These are phyloP conservation scores for Pangasianodon hypophthalmus DNA, from an alignment of 2,113 vertebrate species.

Conservation along the genomic window DNA sequence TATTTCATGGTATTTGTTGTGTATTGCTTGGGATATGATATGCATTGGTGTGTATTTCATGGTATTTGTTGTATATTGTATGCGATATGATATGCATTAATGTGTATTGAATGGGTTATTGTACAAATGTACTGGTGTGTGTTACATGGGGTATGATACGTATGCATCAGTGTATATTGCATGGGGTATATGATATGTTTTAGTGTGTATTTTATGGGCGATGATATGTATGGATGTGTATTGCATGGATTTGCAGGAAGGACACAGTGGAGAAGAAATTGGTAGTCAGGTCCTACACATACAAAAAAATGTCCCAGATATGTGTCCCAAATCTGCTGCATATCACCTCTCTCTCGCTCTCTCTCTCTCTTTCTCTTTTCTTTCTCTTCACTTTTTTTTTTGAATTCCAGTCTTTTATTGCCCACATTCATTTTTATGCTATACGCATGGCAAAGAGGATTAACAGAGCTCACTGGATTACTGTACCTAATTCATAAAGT, in stretches of 20 bases:
- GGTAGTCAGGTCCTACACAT: slow-evolving; percentile 65
- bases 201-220: slow-evolving; percentile 10
- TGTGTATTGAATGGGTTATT: neutral
- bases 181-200: slow-evolving; percentile 56
- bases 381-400: neutral
- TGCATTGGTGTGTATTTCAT: neutral
- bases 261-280: slow-evolving; percentile 57
- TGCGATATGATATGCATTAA: neutral
- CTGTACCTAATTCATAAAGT: slow-evolving; percentile 23
- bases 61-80: neutral
- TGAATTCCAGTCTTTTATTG: neutral
- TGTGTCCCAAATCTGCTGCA: slow-evolving; percentile 70
- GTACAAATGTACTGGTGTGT: neutral
- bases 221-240: slow-evolving; percentile 45
- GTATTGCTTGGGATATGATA: slow-evolving; percentile 53
- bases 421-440: neutral
- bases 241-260: slow-evolving; percentile 59
- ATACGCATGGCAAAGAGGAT: slow-evolving; percentile 19
- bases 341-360: neutral
- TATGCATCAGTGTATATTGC: neutral
- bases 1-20: neutral
- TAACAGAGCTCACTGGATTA: slow-evolving; percentile 32
- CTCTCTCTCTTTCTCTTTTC: neutral
- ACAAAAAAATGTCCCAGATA: slow-evolving; percentile 63
- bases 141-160: slow-evolving; percentile 39